Base-by-base conservation (phyloP, 2,888 invertebrate genomes). In the Coleophora deauratella region DNA sequence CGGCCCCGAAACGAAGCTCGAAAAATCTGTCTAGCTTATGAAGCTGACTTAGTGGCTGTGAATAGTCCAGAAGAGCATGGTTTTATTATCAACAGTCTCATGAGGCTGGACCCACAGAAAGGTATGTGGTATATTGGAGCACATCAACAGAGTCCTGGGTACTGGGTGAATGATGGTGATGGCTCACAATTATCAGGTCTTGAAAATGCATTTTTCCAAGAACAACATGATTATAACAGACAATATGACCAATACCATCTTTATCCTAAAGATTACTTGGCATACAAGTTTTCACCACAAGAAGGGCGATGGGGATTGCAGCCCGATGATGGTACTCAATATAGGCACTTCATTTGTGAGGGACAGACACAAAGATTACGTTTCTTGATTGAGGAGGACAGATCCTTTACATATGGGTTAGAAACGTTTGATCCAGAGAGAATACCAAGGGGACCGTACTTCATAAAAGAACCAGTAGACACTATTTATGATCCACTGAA, bases 401-500 rank as follows among this genome's bases (percentile, higher is more conserved):
- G 96, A 38, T 91, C 92, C 33, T 94, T 93, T 64, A 92, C 93
- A 34, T 98, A 96, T 76, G 97, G 97, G 0, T 70, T 95, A 39
- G 92, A 94, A 62, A 89, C 95, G 35, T 89, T 87, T 51, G 93
- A 98, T 72, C 92, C 93, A 0, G 89, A 90, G 45, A 89, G 90
- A 59, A 91, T 98, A 51, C 95, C 96, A 0, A 87, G 92, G 52
- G 98, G 98, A 0, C 98, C 98, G 3, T 93, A 89, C 62, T 97
- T 98, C 64, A 91, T 93, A 8, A 91, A 91, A 57, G 94, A 97
- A 66, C 97, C 98, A 0, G 86, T 87, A 10, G 91, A 93, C 64
- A 93, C 91, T 12, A 93, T 95, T 10, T 96, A 94, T 75, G 97
- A 97, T 75, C 89, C 93, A 8, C 90, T 91, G 9, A 88, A 90